Evolutionary conservation across 92 coral and sea anemone genomes (phyloP).

Genomic region (Galaxea fascicularis): DNA sequence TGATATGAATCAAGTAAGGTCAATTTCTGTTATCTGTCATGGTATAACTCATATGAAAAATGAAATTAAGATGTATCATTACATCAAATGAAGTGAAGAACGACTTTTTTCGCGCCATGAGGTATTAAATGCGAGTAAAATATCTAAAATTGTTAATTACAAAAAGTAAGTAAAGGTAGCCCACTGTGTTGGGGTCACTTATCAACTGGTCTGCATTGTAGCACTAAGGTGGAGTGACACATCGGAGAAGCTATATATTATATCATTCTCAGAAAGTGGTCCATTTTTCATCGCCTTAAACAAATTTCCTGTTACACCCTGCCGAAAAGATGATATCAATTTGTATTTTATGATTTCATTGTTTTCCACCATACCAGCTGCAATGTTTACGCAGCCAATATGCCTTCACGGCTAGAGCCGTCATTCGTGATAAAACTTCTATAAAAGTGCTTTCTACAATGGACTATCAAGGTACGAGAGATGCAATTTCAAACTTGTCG

Average conservation of each 20-base stretch:
- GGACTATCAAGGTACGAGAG: too few species aligned
- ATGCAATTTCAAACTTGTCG: too few species aligned
- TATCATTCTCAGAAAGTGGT: background rate
- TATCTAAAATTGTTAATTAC: background rate
- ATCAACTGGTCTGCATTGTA: background rate
- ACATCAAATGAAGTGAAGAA: background rate
- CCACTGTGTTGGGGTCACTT: too few species aligned
- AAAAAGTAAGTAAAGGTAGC: too few species aligned
- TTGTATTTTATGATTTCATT: background rate
- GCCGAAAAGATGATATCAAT: background rate
- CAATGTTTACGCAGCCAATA: background rate
- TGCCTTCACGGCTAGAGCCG: too few species aligned
- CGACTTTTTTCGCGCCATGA: background rate
- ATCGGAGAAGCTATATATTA: background rate
- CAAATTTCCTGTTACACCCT: conserved; percentile 11
- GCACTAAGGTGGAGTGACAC: background rate
- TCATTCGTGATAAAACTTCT: background rate
- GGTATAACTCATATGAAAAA: background rate
- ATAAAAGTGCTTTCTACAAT: too few species aligned
- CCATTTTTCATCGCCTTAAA: background rate
- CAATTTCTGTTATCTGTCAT: conserved; percentile 27
- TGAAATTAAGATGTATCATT: background rate
- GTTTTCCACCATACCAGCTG: background rate
- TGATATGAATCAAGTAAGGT: conserved; percentile 31
- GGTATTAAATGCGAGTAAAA: background rate